Base-by-base conservation (phyloP, 2,888 invertebrate genomes). In the Caprella mutica region DNA sequence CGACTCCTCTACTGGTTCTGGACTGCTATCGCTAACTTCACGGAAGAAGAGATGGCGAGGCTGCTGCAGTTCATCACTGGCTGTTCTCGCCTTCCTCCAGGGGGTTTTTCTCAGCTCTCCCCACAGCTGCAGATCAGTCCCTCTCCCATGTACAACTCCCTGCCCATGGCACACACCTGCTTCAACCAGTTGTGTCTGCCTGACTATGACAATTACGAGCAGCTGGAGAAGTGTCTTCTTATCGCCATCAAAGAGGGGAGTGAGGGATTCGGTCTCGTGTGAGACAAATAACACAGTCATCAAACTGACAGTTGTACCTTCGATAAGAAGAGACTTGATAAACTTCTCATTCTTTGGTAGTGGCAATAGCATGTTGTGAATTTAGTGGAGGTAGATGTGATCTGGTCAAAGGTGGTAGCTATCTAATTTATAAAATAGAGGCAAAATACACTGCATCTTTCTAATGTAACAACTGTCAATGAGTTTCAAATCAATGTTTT, bases 161-260 rank as follows among this genome's bases (percentile, higher is more conserved):
- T 94, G 68, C 93, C 93, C 43, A 90, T 91, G 2, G 92, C 93
- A 27, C 93, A 94, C 75, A 93, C 92, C 51, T 93, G 92, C 77
- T 93, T 93, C 76, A 94, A 94, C 79, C 92, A 93, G 77, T 81
- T 94, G 62, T 92, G 92, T 75, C 77, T 94, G 70, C 93, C 93
- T 23, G 91, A 91, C 75, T 93, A 93, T 76, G 91, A 92, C 74
- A 83, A 82, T 69, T 92, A 92, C 75, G 92, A 93, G 73, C 87
- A 86, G 69, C 88, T 94, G 67, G 92, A 93, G 71, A 86, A 85
- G 71, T 86, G 90, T 40, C 77, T 94, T 56, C 79, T 91, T 14
- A 77, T 91, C 73, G 92, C 94, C 66, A 90, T 93, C 73, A 92
- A 87, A 74, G 94, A 94, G 77, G 93, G 93, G 42, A 88, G 86